A percentile compares a stretch with the other conserved stretches of the same genome.
Evolutionary conservation across 2,888 invertebrate species (phyloP).

Genomic region (Dryobotodes eremita): DNA sequence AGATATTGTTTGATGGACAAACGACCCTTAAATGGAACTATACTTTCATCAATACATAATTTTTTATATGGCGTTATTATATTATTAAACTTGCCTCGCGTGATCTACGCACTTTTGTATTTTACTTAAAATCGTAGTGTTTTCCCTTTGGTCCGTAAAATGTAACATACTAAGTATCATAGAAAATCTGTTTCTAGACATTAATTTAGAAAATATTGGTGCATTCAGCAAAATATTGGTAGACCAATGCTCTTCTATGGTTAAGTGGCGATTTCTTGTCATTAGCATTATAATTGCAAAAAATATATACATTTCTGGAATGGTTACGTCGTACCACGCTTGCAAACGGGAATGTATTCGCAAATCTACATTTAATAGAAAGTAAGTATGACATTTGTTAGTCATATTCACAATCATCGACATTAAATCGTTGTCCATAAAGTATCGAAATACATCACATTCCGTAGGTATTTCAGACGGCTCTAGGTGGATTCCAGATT

Average conservation of each 20-base stretch:
- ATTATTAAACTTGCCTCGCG: slow-evolving; percentile 28
- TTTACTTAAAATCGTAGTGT: slow-evolving; percentile 25
- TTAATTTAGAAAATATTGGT: slow-evolving; percentile 19
- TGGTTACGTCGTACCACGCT: slow-evolving; percentile 15
- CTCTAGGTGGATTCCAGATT: slow-evolving; percentile 36
- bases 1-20: slow-evolving; percentile 30
- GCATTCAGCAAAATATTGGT: slow-evolving; percentile 14
- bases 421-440: slow-evolving; percentile 32
- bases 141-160: slow-evolving; percentile 27
- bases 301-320: slow-evolving; percentile 21
- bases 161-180: slow-evolving; percentile 26
- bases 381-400: slow-evolving; percentile 22
- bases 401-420: slow-evolving; percentile 36
- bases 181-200: slow-evolving; percentile 14
- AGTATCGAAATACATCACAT: slow-evolving; percentile 32
- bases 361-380: slow-evolving; percentile 14
- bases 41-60: slow-evolving; percentile 35
- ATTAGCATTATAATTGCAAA: slow-evolving; percentile 22
- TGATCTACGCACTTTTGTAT: slow-evolving; percentile 17
- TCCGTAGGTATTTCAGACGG: slow-evolving; percentile 32
- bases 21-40: slow-evolving; percentile 30
- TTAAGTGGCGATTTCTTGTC: slow-evolving; percentile 15
- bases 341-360: slow-evolving; percentile 12
- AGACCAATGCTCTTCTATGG: slow-evolving; percentile 29
- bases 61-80: slow-evolving; percentile 28